Percentiles rank a stretch among this genome's conserved stretches.
Evolutionary conservation across 2,888 invertebrate genomes (phyloP).

Genomic region (Automeris io): DNA sequence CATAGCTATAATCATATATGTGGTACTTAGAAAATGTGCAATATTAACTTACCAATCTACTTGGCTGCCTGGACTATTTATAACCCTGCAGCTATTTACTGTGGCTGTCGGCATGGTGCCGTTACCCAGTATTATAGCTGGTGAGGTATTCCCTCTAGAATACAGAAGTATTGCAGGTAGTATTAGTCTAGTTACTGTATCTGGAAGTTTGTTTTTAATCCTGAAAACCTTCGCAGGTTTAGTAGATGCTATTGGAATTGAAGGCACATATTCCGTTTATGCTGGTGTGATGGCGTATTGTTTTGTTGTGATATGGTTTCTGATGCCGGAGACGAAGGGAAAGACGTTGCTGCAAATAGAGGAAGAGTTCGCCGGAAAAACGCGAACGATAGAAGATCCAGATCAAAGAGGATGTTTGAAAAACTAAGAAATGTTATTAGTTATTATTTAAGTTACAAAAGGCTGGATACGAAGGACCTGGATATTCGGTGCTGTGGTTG

Average conservation of each 20-base stretch:
- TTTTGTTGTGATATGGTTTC: slow-evolving; percentile 31
- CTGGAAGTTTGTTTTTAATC: slow-evolving; percentile 23
- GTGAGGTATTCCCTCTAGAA: slow-evolving; percentile 80
- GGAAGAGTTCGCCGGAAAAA: slow-evolving; percentile 39
- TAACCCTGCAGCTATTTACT: slow-evolving; percentile 66
- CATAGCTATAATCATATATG: slow-evolving; percentile 38
- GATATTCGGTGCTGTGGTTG: no score
- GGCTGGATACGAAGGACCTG: no score
- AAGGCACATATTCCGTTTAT: slow-evolving; percentile 34
- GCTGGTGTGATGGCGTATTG: slow-evolving; percentile 36
- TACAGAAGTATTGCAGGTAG: slow-evolving; percentile 76
- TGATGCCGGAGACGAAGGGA: slow-evolving; percentile 49
- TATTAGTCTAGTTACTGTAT: slow-evolving; percentile 33
- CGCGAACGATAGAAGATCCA: slow-evolving; percentile 9
- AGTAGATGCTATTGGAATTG: slow-evolving; percentile 21
- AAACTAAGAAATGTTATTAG: no score
- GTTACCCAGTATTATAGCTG: slow-evolving; percentile 82
- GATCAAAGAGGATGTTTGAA: no score
- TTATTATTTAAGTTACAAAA: no score
- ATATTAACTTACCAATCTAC: slow-evolving; percentile 35
- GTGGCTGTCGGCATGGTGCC: slow-evolving; percentile 78
- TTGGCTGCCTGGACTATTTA: slow-evolving; percentile 35
- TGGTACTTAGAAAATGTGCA: slow-evolving; percentile 29
- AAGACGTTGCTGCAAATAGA: slow-evolving; percentile 47
- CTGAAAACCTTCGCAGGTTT: slow-evolving; percentile 27